phyloP scores from a whole-genome alignment of 2,113 vertebrate genomes.

The Hippocampus guttulatus region DNA sequence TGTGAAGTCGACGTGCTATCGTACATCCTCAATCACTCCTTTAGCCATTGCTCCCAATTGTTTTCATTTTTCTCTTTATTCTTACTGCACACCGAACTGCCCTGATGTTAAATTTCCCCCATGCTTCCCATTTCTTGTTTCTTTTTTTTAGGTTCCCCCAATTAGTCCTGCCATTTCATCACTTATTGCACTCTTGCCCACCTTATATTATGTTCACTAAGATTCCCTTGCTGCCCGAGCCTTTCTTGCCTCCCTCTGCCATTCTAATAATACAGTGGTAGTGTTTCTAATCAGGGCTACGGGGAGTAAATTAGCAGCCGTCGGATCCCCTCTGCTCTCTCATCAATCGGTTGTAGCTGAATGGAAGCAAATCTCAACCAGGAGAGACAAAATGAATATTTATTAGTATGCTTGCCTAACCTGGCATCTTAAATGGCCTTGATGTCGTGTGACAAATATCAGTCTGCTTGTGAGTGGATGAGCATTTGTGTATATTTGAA shows the following conservation, averaged over 20 bases:
- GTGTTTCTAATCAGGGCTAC: constrained; percentile 99
- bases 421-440: constrained; percentile 82
- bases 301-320: constrained; percentile 96
- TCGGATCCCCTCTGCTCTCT: constrained; percentile 95
- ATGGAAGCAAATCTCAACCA: constrained; percentile 86
- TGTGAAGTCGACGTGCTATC: neutral
- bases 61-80: neutral
- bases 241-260: constrained; percentile 46
- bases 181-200: neutral
- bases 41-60: neutral
- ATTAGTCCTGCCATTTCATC: neutral
- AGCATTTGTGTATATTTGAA: constrained; percentile 25
- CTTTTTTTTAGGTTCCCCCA: neutral
- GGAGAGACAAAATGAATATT: constrained; percentile 93
- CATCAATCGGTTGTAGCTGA: constrained; percentile 99
- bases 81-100: neutral
- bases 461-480: constrained; percentile 22
- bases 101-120: neutral
- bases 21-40: neutral
- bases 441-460: constrained; percentile 62
- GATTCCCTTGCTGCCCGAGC: neutral
- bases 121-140: neutral
- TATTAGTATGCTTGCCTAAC: constrained; percentile 77
- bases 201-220: neutral
- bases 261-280: constrained; percentile 79